Base-by-base conservation (phyloP, 2,888 invertebrate genomes). In the Pyrrhia umbra region DNA sequence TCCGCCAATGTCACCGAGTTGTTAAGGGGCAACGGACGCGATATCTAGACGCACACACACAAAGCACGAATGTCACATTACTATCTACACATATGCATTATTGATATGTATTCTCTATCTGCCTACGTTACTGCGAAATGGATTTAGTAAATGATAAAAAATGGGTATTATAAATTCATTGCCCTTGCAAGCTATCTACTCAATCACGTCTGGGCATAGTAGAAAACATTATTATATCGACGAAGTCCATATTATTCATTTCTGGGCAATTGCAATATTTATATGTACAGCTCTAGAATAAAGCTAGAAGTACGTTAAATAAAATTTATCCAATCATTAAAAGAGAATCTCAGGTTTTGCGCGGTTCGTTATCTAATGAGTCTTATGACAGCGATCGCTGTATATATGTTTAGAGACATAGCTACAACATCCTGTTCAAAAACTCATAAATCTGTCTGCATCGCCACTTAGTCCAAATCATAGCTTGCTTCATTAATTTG, bases 1-100 rank as follows among this genome's bases (percentile, higher is more conserved):
- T 89, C 85, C 85, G 88, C 94, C 95, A 95, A 95, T 95, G 95
- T 95, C 95, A 94, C 92, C 89, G 93, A 93, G 92, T 93, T 90
- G 91, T 85, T 81, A 88, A 89, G 90, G 95, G 93, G 93, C 94
- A 94, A 94, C 91, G 94, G 86, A 91, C 95, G 91, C 88, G 81
- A 86, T 94, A 92, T 92, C 91, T 92, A 84, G 83, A 87, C 83
- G 82, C 83, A 90, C 84, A 87, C 85, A 86, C 77, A 86, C 81
- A 87, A 69, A 81, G 81, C 76, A 84, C 85, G 83, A 79, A 81
- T 81, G 79, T 78, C 75, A 80, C 71, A 80, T 68, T 70, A 79
- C 83, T 83, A 86, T 82, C 72, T 74, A 83, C 75, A 70, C 83
- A 85, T 71, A 85, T 76, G 71, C 73, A 78, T 75, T 68, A 77